These are phyloP conservation scores for Smithornis capensis DNA, from an alignment of 2,113 vertebrate species.

Conservation along the genomic window DNA sequence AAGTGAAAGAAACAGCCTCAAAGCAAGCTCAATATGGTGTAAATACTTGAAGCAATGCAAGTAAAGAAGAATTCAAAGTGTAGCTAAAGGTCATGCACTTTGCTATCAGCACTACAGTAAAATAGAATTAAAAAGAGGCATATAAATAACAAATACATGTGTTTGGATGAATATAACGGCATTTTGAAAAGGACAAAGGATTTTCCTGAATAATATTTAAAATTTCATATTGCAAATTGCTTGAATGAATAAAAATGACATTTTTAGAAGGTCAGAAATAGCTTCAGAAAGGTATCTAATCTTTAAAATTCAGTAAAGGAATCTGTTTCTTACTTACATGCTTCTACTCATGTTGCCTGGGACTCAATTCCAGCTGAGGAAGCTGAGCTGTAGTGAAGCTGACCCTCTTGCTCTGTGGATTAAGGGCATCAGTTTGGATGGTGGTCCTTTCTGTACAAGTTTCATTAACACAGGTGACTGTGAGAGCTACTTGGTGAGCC, in stretches of 20 bases:
- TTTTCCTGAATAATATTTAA: constrained; percentile 41
- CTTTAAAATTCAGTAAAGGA: background rate
- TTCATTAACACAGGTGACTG: rapidly evolving
- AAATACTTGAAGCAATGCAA: background rate
- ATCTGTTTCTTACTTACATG: background rate
- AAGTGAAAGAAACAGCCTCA: background rate
- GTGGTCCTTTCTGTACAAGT: background rate
- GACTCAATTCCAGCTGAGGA: background rate
- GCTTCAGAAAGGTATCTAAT: background rate
- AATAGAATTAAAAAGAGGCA: background rate
- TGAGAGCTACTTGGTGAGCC: background rate
- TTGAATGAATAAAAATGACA: background rate
- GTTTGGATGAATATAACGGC: background rate
- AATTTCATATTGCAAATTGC: constrained; percentile 10
- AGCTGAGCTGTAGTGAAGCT: background rate
- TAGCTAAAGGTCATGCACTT: background rate
- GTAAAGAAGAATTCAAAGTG: background rate
- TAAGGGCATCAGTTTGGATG: background rate
- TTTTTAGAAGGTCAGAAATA: constrained; percentile 44
- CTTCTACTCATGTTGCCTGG: background rate
- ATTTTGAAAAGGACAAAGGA: constrained; percentile 41
- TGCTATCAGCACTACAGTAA: background rate
- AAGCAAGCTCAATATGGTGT: background rate
- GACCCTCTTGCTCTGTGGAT: background rate
- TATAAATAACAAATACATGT: background rate